Conservation (phyloP, 2,888 invertebrate species). For the Campopleginae sp. region DNA sequence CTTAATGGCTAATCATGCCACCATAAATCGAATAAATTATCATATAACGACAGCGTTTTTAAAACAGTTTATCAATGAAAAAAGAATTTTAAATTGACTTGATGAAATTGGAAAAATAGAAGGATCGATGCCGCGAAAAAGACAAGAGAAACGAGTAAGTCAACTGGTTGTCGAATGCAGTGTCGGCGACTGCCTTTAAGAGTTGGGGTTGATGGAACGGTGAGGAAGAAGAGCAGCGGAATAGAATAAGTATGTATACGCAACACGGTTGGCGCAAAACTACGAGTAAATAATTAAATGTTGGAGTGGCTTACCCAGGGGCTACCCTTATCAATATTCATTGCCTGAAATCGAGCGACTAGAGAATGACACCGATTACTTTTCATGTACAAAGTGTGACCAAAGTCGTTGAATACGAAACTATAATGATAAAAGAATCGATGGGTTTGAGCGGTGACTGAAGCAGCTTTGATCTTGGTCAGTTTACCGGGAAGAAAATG, state of each 20-base stretch:
- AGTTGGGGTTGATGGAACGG: neutral
- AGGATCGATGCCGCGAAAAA: slow-evolving; percentile 45
- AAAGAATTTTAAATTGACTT: neutral
- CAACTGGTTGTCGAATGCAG: slow-evolving; percentile 61
- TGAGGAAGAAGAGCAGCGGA: slow-evolving; percentile 1
- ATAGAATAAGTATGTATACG: slow-evolving; percentile 8
- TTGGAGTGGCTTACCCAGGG: slow-evolving; percentile 69
- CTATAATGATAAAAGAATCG: neutral
- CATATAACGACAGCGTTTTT: neutral
- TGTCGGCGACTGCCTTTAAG: slow-evolving; percentile 67
- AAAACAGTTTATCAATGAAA: neutral
- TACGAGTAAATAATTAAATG: slow-evolving; percentile 73
- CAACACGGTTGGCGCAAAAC: slow-evolving; percentile 13
- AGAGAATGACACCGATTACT: slow-evolving; percentile 51
- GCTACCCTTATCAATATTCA: slow-evolving; percentile 74
- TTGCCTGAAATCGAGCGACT: slow-evolving; percentile 73
- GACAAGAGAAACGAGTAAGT: slow-evolving; percentile 17
- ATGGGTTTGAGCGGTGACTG: neutral
- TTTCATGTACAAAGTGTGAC: slow-evolving; percentile 15
- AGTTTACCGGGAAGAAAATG: neutral
- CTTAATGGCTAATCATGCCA: neutral
- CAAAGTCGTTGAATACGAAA: neutral
- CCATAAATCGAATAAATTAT: neutral
- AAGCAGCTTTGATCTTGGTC: neutral
- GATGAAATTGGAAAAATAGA: slow-evolving; percentile 46